These are phyloP conservation scores for Tachycineta bicolor DNA, from an alignment of 2,113 vertebrate species.

Conservation along the genomic window DNA sequence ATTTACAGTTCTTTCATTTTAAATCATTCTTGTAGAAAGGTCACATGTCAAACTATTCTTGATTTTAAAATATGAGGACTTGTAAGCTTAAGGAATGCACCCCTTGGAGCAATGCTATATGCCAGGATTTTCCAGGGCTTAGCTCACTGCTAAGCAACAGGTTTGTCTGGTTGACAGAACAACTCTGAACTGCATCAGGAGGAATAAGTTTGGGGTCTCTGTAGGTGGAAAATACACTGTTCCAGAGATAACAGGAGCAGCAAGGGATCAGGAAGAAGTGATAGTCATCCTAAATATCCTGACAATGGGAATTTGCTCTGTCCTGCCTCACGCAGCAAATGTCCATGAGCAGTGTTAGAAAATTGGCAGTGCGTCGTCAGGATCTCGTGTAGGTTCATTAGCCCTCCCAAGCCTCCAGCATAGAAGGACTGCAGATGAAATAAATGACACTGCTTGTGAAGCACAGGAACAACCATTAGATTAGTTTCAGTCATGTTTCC, in stretches of 20 bases:
- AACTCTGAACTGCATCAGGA: not conserved
- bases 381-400: not conserved
- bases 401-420: not conserved
- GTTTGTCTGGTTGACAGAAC: not conserved
- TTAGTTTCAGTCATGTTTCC: not conserved
- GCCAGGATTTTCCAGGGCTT: not conserved
- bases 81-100: not conserved
- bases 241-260: not conserved
- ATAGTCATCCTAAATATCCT: not conserved
- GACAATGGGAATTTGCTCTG: not conserved
- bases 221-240: not conserved
- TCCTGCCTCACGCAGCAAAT: not conserved
- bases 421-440: not conserved
- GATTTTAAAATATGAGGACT: not conserved
- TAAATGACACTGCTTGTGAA: not conserved
- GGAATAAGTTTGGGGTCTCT: not conserved
- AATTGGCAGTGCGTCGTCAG: not conserved
- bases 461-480: not conserved
- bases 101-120: not conserved
- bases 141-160: not conserved
- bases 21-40: not conserved
- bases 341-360: not conserved
- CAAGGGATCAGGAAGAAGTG: not conserved
- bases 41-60: not conserved
- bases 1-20: slow-evolving; percentile 15